Evolutionary conservation across 2,113 vertebrate genomes (phyloP).

Genomic region (Chaenogobius annularis): DNA sequence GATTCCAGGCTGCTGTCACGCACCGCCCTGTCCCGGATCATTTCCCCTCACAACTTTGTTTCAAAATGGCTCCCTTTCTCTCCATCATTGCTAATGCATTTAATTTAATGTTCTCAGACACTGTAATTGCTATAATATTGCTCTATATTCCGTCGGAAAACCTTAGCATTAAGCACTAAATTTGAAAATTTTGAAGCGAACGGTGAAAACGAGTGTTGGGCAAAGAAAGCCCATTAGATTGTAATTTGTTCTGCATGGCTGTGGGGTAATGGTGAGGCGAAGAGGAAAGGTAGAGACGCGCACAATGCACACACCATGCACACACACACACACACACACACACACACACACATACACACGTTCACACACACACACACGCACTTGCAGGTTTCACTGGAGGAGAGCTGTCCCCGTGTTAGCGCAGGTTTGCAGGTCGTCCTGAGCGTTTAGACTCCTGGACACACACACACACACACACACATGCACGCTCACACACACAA

Average conservation of each 20-base stretch:
- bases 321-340: constrained; percentile 11
- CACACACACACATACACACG: background rate
- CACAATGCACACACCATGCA: background rate
- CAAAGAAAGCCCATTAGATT: constrained; percentile 93
- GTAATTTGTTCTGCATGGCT: constrained; percentile 98
- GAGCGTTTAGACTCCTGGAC: constrained; percentile 81
- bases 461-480: constrained; percentile 3
- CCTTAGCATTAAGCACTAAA: constrained; percentile 87
- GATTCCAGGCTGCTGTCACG: no score
- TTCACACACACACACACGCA: no score
- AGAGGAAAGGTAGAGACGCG: constrained; percentile 84
- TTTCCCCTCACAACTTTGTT: constrained; percentile 77
- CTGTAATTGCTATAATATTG: constrained; percentile 88
- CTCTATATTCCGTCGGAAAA: constrained; percentile 87
- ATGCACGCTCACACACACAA: background rate
- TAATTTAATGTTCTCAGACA: no score
- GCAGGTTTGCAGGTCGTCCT: no score
- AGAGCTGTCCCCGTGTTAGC: no score
- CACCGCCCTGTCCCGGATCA: constrained; percentile 56
- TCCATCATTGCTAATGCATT: constrained; percentile 87
- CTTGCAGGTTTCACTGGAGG: no score
- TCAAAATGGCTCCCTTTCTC: constrained; percentile 78
- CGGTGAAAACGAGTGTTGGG: constrained; percentile 88
- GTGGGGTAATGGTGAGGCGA: constrained; percentile 88
- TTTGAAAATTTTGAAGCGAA: no score